Conservation (phyloP, 2,113 vertebrate genomes). For the Ochotona curzoniae region DNA sequence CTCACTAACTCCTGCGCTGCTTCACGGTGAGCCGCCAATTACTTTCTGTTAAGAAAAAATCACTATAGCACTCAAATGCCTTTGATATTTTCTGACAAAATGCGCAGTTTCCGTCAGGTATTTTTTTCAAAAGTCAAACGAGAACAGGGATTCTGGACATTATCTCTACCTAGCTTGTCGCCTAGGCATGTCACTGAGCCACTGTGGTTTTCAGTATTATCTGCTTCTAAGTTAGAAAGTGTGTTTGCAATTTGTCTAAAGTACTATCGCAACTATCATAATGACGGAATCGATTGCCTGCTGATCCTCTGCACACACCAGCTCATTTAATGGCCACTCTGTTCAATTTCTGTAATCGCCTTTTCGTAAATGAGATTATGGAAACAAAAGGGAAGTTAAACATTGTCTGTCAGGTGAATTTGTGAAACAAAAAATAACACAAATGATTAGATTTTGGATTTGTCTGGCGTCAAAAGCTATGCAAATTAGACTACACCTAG, state of each 20-base stretch:
- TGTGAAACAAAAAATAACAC: neutral
- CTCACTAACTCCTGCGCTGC: conserved; percentile 42
- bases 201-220: neutral
- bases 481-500: neutral
- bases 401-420: neutral
- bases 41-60: conserved; percentile 53
- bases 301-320: neutral
- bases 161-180: neutral
- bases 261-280: neutral
- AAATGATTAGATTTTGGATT: neutral
- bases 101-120: neutral
- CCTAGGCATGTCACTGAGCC: neutral
- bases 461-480: neutral
- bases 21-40: neutral
- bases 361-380: neutral
- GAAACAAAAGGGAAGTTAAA: neutral
- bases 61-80: neutral
- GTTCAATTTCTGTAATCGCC: neutral
- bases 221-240: neutral
- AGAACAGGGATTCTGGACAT: neutral
- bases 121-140: neutral
- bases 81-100: conserved; percentile 32
- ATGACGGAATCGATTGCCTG: neutral
- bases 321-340: neutral
- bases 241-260: conserved; percentile 4